Evolutionary conservation across 30 jellyfish, hydroid and myxozoan species (phyloP).

Genomic region (Turritopsis dohrnii): DNA sequence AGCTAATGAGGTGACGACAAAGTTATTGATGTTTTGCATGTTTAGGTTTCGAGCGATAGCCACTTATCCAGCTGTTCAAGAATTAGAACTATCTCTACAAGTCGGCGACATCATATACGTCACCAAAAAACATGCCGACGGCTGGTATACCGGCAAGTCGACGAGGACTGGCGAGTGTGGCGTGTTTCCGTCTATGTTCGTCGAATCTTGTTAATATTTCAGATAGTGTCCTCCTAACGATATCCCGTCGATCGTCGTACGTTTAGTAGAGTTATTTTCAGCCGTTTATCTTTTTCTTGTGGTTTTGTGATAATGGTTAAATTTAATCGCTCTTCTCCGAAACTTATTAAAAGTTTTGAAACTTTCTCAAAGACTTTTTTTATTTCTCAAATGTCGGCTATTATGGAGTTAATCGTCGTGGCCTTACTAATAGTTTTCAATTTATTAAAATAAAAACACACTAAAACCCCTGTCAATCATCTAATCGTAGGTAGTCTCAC

Average conservation of each 20-base stretch:
- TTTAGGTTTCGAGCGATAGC: slow-evolving; percentile 67
- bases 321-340: neutral
- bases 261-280: neutral
- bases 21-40: neutral
- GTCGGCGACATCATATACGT: slow-evolving; percentile 70
- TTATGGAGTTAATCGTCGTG: neutral
- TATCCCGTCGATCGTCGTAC: neutral
- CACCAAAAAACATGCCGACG: slow-evolving; percentile 57
- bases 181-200: slow-evolving; percentile 76
- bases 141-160: slow-evolving; percentile 88
- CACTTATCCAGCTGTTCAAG: slow-evolving; percentile 58
- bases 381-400: neutral
- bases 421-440: neutral
- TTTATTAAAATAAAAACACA: too few species aligned
- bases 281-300: neutral
- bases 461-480: neutral
- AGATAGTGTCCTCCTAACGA: neutral
- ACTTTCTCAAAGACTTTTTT: neutral
- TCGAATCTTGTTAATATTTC: slow-evolving; percentile 14
- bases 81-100: slow-evolving; percentile 57
- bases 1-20: neutral
- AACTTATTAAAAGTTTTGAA: neutral
- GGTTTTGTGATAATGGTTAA: neutral
- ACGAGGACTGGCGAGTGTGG: slow-evolving; percentile 80
- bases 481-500: too few species aligned